Evolutionary conservation across 2,113 vertebrate species (phyloP).

Genomic region (Tonatia bakeri): DNA sequence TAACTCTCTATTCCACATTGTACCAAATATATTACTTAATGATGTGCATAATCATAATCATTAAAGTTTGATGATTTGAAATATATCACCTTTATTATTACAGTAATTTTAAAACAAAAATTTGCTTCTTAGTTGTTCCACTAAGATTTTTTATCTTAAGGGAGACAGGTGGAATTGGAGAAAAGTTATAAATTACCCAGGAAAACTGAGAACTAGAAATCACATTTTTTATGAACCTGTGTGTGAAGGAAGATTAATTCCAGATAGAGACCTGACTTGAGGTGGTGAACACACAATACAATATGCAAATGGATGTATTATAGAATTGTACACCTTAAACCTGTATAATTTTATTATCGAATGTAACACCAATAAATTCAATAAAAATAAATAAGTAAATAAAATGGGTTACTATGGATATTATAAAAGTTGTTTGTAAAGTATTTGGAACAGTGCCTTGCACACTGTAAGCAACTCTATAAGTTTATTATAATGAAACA

Average conservation of each 20-base stretch:
- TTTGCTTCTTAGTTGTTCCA: neutral
- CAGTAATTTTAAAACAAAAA: slow-evolving; percentile 18
- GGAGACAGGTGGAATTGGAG: neutral
- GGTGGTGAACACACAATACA: no score
- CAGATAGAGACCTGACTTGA: neutral
- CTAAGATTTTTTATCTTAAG: neutral
- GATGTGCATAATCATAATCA: neutral
- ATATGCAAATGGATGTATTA: no score
- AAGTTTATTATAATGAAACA: neutral
- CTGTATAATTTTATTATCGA: no score
- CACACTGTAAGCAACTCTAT: no score
- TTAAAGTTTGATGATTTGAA: neutral
- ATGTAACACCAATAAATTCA: no score
- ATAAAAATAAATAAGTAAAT: no score
- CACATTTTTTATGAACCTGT: slow-evolving; percentile 48
- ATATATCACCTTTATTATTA: neutral
- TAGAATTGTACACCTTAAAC: no score
- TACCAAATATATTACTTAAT: neutral
- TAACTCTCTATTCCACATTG: neutral
- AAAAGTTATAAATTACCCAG: slow-evolving; percentile 19
- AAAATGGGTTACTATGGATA: no score
- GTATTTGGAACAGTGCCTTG: no score
- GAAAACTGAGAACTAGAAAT: slow-evolving; percentile 62
- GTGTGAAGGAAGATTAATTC: slow-evolving; percentile 62
- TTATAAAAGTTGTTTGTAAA: no score